phyloP scores from a whole-genome alignment of 2,888 invertebrate species.

The Xylota segnis region DNA sequence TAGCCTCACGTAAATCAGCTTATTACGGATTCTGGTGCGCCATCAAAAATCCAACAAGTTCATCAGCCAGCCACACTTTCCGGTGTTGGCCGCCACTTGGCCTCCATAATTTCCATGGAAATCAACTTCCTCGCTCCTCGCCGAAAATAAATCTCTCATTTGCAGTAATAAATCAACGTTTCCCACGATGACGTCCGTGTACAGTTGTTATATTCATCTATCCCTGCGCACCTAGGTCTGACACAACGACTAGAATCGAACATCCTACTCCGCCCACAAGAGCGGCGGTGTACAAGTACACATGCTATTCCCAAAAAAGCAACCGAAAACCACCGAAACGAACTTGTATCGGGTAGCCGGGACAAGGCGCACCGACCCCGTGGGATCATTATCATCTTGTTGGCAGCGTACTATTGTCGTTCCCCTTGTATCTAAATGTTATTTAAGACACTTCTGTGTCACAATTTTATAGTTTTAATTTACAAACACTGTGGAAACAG shows the following conservation, averaged over 20 bases:
- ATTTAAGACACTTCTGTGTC: constrained; percentile 52
- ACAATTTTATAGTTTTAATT: constrained; percentile 52
- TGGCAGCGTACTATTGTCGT: constrained; percentile 33
- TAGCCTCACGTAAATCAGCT: constrained; percentile 50
- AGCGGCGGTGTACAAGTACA: background rate
- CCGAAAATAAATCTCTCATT: constrained; percentile 73
- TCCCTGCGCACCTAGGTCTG: constrained; percentile 19
- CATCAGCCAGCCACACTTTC: constrained; percentile 47
- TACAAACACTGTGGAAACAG: constrained; percentile 14
- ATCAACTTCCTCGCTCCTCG: constrained; percentile 43
- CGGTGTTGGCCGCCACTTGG: constrained; percentile 45
- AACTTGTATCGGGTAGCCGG: constrained; percentile 50
- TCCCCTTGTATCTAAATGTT: constrained; percentile 21
- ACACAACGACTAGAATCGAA: constrained; percentile 28
- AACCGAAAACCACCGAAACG: constrained; percentile 39
- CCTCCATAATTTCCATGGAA: constrained; percentile 57
- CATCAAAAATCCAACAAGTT: constrained; percentile 56
- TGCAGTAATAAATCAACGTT: constrained; percentile 74
- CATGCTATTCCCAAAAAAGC: constrained; percentile 4
- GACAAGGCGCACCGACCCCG: constrained; percentile 50
- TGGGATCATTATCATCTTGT: constrained; percentile 71
- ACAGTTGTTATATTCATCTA: constrained; percentile 61
- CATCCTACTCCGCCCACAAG: constrained; percentile 31
- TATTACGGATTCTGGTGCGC: constrained; percentile 45
- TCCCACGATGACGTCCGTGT: constrained; percentile 59